Percentiles rank a stretch among this genome's conserved stretches.
Evolutionary conservation across 2,797 vertebrate genomes (phyloP).

Genomic region (Paguma larvata): DNA sequence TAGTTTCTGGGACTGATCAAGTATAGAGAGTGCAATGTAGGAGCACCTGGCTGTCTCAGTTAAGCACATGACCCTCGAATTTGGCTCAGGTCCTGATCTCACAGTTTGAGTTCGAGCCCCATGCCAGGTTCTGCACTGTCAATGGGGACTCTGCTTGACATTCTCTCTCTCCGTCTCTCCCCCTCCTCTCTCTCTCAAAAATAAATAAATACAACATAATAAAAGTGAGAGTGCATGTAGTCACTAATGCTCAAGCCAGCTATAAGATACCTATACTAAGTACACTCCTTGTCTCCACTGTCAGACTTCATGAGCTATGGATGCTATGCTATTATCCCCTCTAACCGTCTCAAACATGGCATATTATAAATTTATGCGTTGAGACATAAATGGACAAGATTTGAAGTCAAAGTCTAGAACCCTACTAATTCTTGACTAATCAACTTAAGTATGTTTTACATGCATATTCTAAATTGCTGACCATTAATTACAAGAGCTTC

Average conservation of each 20-base stretch:
- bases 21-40: background rate
- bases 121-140: no score
- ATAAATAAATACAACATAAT: no score
- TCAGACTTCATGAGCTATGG: background rate
- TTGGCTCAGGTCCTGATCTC: no score
- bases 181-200: no score
- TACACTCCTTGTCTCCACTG: background rate
- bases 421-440: background rate
- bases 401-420: background rate
- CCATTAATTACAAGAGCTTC: no score
- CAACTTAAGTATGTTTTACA: constrained; percentile 16
- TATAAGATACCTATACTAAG: background rate
- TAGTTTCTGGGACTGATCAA: background rate
- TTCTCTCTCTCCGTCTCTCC: no score
- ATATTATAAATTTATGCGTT: background rate
- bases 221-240: background rate
- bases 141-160: no score
- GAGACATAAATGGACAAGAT: background rate
- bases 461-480: no score
- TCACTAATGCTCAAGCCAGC: background rate
- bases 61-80: no score
- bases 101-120: no score
- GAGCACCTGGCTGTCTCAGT: no score
- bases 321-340: background rate
- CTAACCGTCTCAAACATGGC: background rate